These are phyloP conservation scores for Idaea dimidiata DNA, from an alignment of 2,888 invertebrate species.

Conservation along the genomic window DNA sequence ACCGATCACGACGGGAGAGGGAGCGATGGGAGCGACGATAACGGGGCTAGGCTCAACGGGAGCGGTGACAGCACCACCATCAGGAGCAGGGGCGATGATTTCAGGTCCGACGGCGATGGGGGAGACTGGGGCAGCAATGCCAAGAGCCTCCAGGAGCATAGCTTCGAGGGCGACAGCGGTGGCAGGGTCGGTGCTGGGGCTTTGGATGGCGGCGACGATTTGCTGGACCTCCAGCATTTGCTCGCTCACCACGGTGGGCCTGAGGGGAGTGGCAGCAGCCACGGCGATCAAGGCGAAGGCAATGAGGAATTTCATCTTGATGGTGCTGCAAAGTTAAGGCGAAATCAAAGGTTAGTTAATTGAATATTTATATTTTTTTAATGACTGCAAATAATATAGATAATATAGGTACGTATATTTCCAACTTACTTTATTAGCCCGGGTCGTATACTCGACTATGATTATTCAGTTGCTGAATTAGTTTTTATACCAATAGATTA, in stretches of 20 bases:
- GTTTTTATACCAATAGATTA: constrained; percentile 17
- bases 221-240: constrained; percentile 30
- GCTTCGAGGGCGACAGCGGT: constrained; percentile 30
- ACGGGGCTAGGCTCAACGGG: constrained; percentile 14
- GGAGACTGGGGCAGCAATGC: constrained; percentile 11
- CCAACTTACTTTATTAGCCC: constrained; percentile 15
- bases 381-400: neutral
- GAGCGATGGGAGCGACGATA: constrained; percentile 10
- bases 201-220: constrained; percentile 35
- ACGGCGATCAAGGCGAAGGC: constrained; percentile 26
- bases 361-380: neutral
- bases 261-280: constrained; percentile 27
- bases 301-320: constrained; percentile 28
- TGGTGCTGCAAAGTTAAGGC: constrained; percentile 11
- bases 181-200: constrained; percentile 34
- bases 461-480: constrained; percentile 1
- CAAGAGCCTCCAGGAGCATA: constrained; percentile 25
- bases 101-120: constrained; percentile 31
- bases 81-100: constrained; percentile 28
- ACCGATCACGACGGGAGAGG: constrained; percentile 21
- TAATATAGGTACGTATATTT: neutral
- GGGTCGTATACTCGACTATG: constrained; percentile 19
- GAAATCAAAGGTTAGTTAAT: neutral
- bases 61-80: constrained; percentile 20
- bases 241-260: constrained; percentile 19